phyloP scores from a whole-genome alignment of 2,888 invertebrate genomes.

The Horisme vitalbata region DNA sequence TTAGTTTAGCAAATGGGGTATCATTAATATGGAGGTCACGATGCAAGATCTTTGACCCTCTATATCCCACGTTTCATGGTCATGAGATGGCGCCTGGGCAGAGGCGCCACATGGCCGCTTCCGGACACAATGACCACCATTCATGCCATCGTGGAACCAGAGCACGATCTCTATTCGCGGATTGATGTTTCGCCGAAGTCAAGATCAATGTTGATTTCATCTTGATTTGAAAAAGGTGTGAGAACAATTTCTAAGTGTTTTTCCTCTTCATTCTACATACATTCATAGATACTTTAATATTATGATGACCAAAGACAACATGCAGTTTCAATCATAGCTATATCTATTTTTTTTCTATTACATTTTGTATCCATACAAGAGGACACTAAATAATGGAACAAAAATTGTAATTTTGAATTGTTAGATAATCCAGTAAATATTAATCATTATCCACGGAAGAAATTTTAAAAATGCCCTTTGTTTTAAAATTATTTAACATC shows the following conservation, averaged over 20 bases:
- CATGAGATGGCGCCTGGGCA: conserved; percentile 54
- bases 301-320: too few species aligned
- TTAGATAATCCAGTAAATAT: too few species aligned
- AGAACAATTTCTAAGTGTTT: conserved; percentile 3
- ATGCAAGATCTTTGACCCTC: conserved; percentile 65
- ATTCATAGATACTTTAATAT: too few species aligned
- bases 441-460: too few species aligned
- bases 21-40: conserved; percentile 60
- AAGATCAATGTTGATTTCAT: conserved; percentile 56
- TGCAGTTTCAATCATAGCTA: too few species aligned
- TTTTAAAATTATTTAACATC: too few species aligned
- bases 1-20: conserved; percentile 14
- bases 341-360: too few species aligned
- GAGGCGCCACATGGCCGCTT: conserved; percentile 57
- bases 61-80: conserved; percentile 64
- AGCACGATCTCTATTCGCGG: conserved; percentile 50
- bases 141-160: conserved; percentile 54
- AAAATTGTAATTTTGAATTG: too few species aligned
- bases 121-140: conserved; percentile 58
- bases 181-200: conserved; percentile 44
- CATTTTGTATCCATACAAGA: too few species aligned
- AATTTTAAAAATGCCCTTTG: too few species aligned
- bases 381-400: too few species aligned
- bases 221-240: conserved; percentile 26
- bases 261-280: too few species aligned